Evolutionary conservation across 2,888 invertebrate genomes (phyloP).

Genomic region (Bellardia bayeri): DNA sequence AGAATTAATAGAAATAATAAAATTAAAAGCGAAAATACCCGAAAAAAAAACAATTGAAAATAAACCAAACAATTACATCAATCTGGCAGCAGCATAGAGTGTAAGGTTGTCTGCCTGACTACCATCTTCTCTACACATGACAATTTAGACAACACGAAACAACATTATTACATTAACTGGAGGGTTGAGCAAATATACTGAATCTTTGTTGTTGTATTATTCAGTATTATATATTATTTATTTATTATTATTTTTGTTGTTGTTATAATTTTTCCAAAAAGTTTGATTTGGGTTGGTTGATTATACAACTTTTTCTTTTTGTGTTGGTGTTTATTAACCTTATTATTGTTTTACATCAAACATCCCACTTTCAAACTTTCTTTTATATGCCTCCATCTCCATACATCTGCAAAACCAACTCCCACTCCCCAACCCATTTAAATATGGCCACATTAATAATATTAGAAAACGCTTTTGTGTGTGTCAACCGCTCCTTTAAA

Average conservation of each 20-base stretch:
- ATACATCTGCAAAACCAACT: background rate
- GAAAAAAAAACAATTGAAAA: background rate
- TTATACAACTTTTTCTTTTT: slow-evolving; percentile 22
- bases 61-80: background rate
- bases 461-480: slow-evolving; percentile 55
- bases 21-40: background rate
- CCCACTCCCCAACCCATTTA: background rate
- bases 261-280: slow-evolving; percentile 26
- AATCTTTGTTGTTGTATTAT: background rate
- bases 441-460: slow-evolving; percentile 38
- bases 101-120: background rate
- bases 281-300: slow-evolving; percentile 55
- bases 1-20: background rate
- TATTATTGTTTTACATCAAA: slow-evolving; percentile 16
- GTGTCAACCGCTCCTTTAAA: slow-evolving; percentile 59
- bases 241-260: slow-evolving; percentile 5
- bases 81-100: background rate
- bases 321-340: slow-evolving; percentile 25
- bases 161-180: slow-evolving; percentile 57
- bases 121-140: slow-evolving; percentile 18
- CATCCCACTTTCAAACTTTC: background rate
- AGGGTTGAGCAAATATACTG: slow-evolving; percentile 8
- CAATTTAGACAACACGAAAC: slow-evolving; percentile 46
- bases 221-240: background rate
- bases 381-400: background rate